Percentiles rank a stretch among this genome's conserved stretches.
phyloP scores from a whole-genome alignment of 2,113 vertebrate genomes.

The Menura novaehollandiae region DNA sequence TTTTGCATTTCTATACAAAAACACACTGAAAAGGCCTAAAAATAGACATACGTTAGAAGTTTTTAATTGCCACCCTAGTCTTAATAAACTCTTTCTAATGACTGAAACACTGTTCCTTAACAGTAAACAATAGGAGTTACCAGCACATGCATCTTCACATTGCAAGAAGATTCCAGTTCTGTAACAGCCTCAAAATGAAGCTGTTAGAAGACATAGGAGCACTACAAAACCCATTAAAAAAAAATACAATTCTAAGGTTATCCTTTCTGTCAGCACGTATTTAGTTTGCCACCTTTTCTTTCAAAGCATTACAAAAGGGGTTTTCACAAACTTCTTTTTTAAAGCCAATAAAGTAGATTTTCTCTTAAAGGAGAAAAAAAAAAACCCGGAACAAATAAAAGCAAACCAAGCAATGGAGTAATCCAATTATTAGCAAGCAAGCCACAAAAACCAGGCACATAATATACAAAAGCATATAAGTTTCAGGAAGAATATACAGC shows the following conservation, averaged over 20 bases:
- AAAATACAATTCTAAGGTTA: background rate
- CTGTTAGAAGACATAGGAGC: background rate
- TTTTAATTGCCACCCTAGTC: background rate
- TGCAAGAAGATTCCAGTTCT: background rate
- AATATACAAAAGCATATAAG: background rate
- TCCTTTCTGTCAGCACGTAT: background rate
- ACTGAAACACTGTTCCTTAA: background rate
- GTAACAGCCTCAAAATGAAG: background rate
- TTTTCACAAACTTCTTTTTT: background rate
- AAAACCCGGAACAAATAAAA: background rate
- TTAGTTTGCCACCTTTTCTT: background rate
- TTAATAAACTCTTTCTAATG: background rate
- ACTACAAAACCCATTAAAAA: background rate
- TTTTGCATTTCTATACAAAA: background rate
- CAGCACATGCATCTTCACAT: background rate
- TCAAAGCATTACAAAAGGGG: background rate
- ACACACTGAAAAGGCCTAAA: background rate
- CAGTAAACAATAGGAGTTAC: background rate
- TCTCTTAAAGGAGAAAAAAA: background rate
- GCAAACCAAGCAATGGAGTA: background rate
- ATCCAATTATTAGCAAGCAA: background rate
- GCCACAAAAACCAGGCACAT: background rate
- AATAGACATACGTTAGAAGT: background rate
- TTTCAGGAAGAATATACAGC: background rate
- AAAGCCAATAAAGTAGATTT: background rate